Evolutionary conservation across 2,797 vertebrate species (phyloP).

Genomic region (Sylvia borin): DNA sequence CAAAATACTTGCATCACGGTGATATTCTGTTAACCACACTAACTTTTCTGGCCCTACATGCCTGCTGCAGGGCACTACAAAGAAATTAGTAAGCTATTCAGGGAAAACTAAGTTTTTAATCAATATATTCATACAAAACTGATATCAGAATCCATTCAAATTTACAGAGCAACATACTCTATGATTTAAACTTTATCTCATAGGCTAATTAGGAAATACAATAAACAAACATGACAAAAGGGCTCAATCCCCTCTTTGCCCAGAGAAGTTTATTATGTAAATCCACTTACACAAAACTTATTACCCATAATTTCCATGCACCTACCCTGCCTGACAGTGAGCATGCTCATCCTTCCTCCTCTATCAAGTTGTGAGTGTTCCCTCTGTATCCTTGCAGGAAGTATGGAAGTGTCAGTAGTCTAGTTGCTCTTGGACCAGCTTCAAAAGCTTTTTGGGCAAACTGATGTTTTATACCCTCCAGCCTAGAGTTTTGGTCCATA

Average conservation of each 20-base stretch:
- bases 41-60: not conserved
- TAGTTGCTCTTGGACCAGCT: not conserved
- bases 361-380: not conserved
- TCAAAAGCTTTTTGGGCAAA: not conserved
- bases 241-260: not conserved
- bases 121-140: not conserved
- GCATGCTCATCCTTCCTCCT: not conserved
- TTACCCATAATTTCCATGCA: not conserved
- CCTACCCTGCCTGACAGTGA: rapidly evolving
- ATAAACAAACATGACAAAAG: not conserved
- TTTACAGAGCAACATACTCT: not conserved
- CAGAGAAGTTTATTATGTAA: not conserved
- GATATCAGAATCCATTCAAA: not conserved
- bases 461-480: not conserved
- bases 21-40: not conserved
- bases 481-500: not conserved
- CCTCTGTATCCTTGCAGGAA: not conserved
- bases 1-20: not conserved
- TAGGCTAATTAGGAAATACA: not conserved
- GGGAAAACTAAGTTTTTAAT: not conserved
- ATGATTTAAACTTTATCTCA: not conserved
- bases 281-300: not conserved
- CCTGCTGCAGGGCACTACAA: not conserved
- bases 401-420: not conserved
- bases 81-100: not conserved